Conservation (phyloP, 2,888 invertebrate species). For the Cephus runcator region DNA sequence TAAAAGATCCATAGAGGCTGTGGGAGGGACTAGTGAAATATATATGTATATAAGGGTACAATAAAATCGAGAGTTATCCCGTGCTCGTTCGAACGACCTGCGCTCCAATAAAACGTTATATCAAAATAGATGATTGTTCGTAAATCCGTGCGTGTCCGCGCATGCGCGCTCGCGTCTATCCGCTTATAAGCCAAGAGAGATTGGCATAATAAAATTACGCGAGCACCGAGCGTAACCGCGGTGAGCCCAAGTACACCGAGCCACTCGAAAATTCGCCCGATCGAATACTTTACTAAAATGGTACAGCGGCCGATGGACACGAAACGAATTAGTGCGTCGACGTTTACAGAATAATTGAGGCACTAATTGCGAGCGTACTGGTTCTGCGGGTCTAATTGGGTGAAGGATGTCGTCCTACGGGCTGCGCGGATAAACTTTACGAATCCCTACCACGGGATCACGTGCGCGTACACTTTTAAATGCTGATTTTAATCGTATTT, state of each 20-base stretch:
- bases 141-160: not conserved
- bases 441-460: not conserved
- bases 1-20: not conserved
- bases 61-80: not conserved
- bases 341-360: not conserved
- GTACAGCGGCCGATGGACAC: not conserved
- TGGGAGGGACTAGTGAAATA: not conserved
- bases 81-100: not conserved
- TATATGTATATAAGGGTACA: not conserved
- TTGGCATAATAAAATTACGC: not conserved
- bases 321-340: not conserved
- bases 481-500: conserved; percentile 35
- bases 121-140: not conserved
- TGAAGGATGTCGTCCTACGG: not conserved
- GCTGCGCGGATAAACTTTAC: not conserved
- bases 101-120: not conserved
- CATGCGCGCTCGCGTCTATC: not conserved
- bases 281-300: not conserved
- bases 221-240: not conserved
- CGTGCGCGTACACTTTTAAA: not conserved
- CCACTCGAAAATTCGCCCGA: not conserved
- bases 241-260: not conserved
- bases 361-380: not conserved
- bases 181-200: not conserved
- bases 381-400: not conserved